A percentile compares a stretch with the other conserved stretches of the same genome.
Conservation (phyloP, 2,113 vertebrate species). For the Indicator maculatus region DNA sequence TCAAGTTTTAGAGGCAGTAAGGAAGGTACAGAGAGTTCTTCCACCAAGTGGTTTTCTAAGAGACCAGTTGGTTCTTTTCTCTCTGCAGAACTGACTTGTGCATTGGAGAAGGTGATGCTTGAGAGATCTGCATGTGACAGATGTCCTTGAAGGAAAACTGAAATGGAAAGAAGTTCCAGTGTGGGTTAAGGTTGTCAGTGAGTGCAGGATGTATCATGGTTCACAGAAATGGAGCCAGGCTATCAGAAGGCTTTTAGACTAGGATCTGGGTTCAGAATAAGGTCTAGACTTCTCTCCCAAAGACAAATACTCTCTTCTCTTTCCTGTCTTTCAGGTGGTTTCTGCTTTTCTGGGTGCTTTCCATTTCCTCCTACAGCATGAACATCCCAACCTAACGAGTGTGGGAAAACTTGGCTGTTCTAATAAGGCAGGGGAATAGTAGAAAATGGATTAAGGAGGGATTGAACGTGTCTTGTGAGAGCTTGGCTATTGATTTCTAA, state of each 20-base stretch:
- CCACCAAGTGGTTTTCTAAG: not conserved
- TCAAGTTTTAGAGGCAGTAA: not conserved
- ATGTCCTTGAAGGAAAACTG: not conserved
- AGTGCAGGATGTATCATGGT: accelerated
- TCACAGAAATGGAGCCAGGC: not conserved
- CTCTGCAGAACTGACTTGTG: not conserved
- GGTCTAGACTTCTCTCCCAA: not conserved
- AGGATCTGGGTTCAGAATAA: not conserved
- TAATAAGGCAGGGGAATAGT: slow-evolving; percentile 32
- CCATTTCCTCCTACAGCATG: not conserved
- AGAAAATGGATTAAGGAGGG: slow-evolving; percentile 12
- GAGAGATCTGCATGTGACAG: not conserved
- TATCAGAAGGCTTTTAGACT: not conserved
- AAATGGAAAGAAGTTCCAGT: not conserved
- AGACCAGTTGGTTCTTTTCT: not conserved
- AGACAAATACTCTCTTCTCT: not conserved
- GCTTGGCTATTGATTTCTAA: slow-evolving; percentile 49
- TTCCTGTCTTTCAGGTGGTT: not conserved
- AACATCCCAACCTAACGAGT: not conserved
- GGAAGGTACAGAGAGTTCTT: not conserved
- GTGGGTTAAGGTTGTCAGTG: not conserved
- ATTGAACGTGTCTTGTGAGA: slow-evolving; percentile 55
- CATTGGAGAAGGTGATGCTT: not conserved
- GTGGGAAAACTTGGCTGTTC: not conserved
- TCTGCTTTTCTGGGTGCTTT: not conserved